Percentiles rank a stretch among this genome's conserved stretches.
These are phyloP conservation scores for Turritopsis dohrnii DNA, from an alignment of 30 jellyfish, hydroid and myxozoan species.

Conservation along the genomic window DNA sequence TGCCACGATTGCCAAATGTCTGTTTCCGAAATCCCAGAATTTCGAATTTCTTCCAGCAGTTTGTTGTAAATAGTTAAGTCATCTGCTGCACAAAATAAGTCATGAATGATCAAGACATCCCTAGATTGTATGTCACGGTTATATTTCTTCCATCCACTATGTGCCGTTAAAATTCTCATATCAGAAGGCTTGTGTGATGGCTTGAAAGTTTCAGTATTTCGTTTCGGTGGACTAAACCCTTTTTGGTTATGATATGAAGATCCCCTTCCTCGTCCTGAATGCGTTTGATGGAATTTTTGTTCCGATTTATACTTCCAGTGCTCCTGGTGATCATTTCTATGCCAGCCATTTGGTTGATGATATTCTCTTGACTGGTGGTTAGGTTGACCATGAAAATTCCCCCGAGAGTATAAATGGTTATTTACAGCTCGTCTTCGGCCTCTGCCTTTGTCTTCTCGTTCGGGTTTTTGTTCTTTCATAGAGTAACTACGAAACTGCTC, in stretches of 20 bases:
- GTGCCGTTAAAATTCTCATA: constrained; percentile 26
- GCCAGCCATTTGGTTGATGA: neutral
- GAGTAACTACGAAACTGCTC: neutral
- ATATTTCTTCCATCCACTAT: constrained; percentile 15
- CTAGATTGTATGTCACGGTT: constrained; percentile 30
- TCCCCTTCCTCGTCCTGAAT: neutral
- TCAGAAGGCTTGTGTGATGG: constrained; percentile 45
- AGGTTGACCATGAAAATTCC: neutral
- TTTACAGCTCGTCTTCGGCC: constrained; percentile 28
- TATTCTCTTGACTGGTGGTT: neutral
- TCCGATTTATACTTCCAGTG: neutral
- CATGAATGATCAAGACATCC: constrained; percentile 30
- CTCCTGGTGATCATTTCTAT: neutral
- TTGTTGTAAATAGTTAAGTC: constrained; percentile 36
- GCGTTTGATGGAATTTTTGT: neutral
- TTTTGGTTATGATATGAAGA: neutral
- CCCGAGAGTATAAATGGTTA: constrained; percentile 11
- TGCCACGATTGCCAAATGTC: constrained; percentile 47
- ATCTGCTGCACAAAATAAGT: constrained; percentile 27
- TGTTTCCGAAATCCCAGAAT: constrained; percentile 19
- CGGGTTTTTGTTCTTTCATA: neutral
- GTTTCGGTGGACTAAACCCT: constrained; percentile 24
- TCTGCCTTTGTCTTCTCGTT: neutral
- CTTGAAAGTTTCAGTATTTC: constrained; percentile 38
- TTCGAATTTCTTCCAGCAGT: constrained; percentile 15